These are phyloP conservation scores for Hycleus cichorii DNA, from an alignment of 1,140 invertebrate species.

Conservation along the genomic window DNA sequence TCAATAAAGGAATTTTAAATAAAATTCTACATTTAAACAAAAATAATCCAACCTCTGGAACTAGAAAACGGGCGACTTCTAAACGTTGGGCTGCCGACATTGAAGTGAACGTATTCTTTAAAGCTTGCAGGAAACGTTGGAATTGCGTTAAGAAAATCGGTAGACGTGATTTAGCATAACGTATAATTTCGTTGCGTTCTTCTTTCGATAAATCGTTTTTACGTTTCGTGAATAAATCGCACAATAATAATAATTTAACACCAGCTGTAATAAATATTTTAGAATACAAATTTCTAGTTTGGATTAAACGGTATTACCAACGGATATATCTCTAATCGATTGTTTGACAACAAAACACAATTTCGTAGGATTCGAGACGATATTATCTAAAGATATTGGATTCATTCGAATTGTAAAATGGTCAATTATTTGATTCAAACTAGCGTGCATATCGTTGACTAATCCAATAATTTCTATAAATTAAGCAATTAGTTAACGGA, in stretches of 20 bases:
- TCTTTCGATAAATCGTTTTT: slow-evolving; percentile 48
- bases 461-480: slow-evolving; percentile 53
- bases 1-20: no score
- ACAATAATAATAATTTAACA: slow-evolving; percentile 51
- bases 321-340: slow-evolving; percentile 50
- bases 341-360: slow-evolving; percentile 56
- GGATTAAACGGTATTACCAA: slow-evolving; percentile 38
- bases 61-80: slow-evolving; percentile 54
- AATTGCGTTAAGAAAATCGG: slow-evolving; percentile 57
- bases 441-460: slow-evolving; percentile 53
- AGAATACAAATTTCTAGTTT: not conserved
- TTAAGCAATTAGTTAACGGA: not conserved
- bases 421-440: slow-evolving; percentile 51
- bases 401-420: slow-evolving; percentile 39
- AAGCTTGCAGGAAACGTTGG: slow-evolving; percentile 50
- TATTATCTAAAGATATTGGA: slow-evolving; percentile 28
- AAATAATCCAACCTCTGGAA: slow-evolving; percentile 46
- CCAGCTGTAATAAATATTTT: slow-evolving; percentile 35
- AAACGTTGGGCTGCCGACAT: slow-evolving; percentile 49
- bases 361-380: slow-evolving; percentile 45
- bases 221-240: slow-evolving; percentile 53
- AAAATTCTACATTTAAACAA: no score
- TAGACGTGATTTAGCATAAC: slow-evolving; percentile 55
- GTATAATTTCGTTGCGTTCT: slow-evolving; percentile 58
- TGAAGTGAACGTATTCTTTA: slow-evolving; percentile 50